Base-by-base conservation (phyloP, 2,113 vertebrate genomes). In the Ciconia stormi region DNA sequence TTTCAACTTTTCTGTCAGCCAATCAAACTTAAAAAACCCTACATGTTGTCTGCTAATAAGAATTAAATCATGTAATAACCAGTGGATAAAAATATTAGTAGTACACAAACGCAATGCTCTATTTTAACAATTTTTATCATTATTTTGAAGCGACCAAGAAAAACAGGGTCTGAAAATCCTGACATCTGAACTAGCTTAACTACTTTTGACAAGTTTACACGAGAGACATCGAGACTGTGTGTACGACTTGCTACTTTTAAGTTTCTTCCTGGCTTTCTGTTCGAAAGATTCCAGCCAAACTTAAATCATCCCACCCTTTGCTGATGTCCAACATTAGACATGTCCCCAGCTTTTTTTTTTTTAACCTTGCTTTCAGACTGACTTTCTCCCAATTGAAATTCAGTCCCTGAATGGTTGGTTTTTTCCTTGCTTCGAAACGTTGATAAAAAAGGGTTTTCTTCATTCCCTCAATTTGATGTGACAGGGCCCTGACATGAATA, bases 401-500 rank as follows among this genome's bases (percentile, higher is more conserved):
- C 98, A 99, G 98, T 98, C 98, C 98, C 98, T 99, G 98, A 99
- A 99, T 99, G 98, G 98, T 98, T 97, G 98, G 97, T 98, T 99
- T 99, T 99, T 98, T 63, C 89, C 99, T 98, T 99, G 98, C 99
- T 99, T 99, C 97, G 99, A 99, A 99, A 99, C 98, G 98, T 98
- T 99, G 98, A 99, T 99, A 99, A 99, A 99, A 98, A 98, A 98
- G 99, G 98, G 95, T 98, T 98, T 98, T 99, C 99, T 99, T 99
- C 98, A 99, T 98, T 99, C 99, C 98, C 99, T 99, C 99, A 99
- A 99, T 99, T 99, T 99, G 99, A 99, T 99, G 99, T 99, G 99
- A 99, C 99, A 99, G 99, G 99, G 98, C 98, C 98, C 99, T 99
- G 99, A 99, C 99, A 99, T 99, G 99, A 99, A 99, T 99, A 99